Evolutionary conservation across 2,113 vertebrate genomes (phyloP).

Genomic region (Erinaceus europaeus): DNA sequence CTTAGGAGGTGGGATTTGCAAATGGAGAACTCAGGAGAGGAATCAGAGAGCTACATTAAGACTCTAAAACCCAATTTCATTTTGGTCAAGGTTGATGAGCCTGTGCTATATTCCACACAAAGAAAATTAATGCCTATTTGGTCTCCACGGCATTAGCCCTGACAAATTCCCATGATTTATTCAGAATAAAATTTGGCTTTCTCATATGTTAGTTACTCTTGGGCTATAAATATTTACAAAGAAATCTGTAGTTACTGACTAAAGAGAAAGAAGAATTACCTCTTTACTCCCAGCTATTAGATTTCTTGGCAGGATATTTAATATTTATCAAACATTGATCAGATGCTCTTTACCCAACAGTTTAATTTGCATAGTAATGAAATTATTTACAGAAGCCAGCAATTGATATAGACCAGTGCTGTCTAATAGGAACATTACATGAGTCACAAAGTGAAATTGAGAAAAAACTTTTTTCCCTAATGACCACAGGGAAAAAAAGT

Average conservation of each 20-base stretch:
- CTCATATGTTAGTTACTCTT: conserved; percentile 9
- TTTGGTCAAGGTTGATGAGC: conserved; percentile 21
- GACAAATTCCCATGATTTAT: conserved; percentile 30
- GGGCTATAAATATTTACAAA: conserved; percentile 34
- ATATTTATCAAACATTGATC: conserved; percentile 24
- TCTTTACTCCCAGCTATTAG: background rate
- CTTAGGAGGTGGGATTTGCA: conserved; percentile 1
- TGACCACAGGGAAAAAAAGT: background rate
- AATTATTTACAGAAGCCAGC: conserved; percentile 20
- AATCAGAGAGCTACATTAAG: conserved; percentile 13
- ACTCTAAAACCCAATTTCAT: conserved; percentile 24
- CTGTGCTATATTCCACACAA: background rate
- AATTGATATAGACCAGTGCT: background rate
- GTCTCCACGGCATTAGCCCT: background rate
- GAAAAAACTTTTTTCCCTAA: conserved; percentile 26
- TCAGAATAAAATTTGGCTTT: conserved; percentile 39
- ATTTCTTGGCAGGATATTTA: background rate
- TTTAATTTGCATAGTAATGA: conserved; percentile 37
- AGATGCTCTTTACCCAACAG: background rate
- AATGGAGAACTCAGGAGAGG: background rate
- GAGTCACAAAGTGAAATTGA: background rate
- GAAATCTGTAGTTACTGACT: conserved; percentile 19
- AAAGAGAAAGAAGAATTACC: background rate
- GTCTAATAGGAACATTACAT: background rate
- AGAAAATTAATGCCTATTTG: conserved; percentile 23